Base-by-base conservation (phyloP, 1,140 invertebrate species). In the Acromyrmex echinatior region DNA sequence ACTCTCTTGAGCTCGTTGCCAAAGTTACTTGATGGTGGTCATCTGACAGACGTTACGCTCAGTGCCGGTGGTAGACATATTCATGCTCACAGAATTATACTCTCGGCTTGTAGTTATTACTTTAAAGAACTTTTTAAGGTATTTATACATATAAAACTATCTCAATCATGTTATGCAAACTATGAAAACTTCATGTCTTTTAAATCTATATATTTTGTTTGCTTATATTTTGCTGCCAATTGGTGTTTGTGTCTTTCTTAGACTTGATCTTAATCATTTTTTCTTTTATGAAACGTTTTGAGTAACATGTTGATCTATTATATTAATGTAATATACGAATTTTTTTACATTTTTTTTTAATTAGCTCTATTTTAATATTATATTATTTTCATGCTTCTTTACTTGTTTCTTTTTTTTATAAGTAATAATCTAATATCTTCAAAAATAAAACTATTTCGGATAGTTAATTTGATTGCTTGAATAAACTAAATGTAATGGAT, bases 31-130 rank as follows among this genome's bases (percentile, higher is more conserved):
- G 97, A 97, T 88, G 97, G 97, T 81, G 98, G 98, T 92, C 96
- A 98, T 92, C 96, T 99, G 92, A 98, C 98, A 53, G 98, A 99
- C 95, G 98, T 99, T 18, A 99, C 98, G 18, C 95, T 99, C 45
- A 98, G 97, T 87, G 98, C 98, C 45, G 98, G 98, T 88, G 98
- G 97, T 14, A 96, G 97, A 77, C 97, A 96, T 63, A 95, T 99
- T 73, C 97, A 97, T 91, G 98, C 98, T 25, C 98, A 99, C 94
- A 97, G 97, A 92, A 97, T 99, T 56, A 97, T 99, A 70, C 96
- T 99, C 53, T 98, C 98, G 21, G 98, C 98, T 77, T 99, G 98
- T 95, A 99, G 98, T 95, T 97, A 98, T 88, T 99, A 99, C 95
- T 99, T 99, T 95, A 97, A 98, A 94, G 97, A 98, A 91, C 95